phyloP scores from a whole-genome alignment of 2,888 invertebrate species.

The Phanerotoma sp. region DNA sequence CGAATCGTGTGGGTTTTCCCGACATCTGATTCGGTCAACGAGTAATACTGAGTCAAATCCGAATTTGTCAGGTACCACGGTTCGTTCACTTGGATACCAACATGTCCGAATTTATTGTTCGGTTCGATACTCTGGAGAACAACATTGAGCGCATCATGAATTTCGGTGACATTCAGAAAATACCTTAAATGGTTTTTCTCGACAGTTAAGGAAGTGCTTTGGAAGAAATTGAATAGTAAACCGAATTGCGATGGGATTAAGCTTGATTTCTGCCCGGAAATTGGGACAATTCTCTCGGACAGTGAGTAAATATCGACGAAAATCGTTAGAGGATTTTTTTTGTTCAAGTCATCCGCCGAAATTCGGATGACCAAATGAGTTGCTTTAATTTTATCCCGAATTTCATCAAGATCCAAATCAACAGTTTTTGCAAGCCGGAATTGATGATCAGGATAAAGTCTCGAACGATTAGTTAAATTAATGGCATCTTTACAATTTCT shows the following conservation, averaged over 20 bases:
- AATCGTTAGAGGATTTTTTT: constrained; percentile 56
- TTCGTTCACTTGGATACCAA: constrained; percentile 44
- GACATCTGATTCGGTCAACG: constrained; percentile 51
- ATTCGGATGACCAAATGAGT: constrained; percentile 73
- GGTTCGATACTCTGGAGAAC: neutral
- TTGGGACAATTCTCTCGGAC: too few relatives aligned
- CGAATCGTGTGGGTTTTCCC: constrained; percentile 60
- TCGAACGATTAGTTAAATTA: constrained; percentile 64
- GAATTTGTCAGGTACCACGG: constrained; percentile 41
- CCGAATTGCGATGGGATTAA: too few relatives aligned
- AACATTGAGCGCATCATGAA: constrained; percentile 1
- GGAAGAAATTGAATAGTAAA: too few relatives aligned
- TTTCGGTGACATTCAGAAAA: neutral
- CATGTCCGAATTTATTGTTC: neutral
- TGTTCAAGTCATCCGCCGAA: constrained; percentile 58
- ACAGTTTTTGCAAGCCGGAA: constrained; percentile 58
- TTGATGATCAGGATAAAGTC: constrained; percentile 60
- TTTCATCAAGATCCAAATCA: constrained; percentile 64
- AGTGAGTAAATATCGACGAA: constrained; percentile 37
- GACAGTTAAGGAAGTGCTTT: too few relatives aligned
- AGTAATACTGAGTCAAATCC: constrained; percentile 34
- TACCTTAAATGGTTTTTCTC: too few relatives aligned
- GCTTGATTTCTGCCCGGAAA: too few relatives aligned
- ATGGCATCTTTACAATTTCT: constrained; percentile 65
- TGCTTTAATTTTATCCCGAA: constrained; percentile 61